Evolutionary conservation across 2,888 invertebrate species (phyloP).

Genomic region (Linyphia triangularis): DNA sequence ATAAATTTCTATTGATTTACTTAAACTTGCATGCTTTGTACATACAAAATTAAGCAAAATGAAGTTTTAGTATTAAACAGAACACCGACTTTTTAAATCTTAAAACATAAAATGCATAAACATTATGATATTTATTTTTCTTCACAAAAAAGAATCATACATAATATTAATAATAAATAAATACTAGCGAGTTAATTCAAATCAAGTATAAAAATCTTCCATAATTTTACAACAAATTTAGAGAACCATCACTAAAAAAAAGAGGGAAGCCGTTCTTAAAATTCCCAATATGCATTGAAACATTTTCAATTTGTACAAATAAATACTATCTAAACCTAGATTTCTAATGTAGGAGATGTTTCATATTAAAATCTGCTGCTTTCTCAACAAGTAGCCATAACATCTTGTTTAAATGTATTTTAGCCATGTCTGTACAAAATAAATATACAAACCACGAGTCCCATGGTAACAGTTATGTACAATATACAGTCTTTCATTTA

Average conservation of each 20-base stretch:
- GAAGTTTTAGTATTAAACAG: not conserved
- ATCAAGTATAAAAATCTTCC: too few relatives aligned
- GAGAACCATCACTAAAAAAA: conserved; percentile 57
- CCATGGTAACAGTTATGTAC: conserved; percentile 73
- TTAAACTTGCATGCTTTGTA: too few relatives aligned
- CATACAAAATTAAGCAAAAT: not conserved
- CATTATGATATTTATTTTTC: too few relatives aligned
- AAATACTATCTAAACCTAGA: conserved; percentile 70
- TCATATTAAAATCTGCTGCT: conserved; percentile 72
- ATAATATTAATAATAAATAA: too few relatives aligned
- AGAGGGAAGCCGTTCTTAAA: conserved; percentile 61
- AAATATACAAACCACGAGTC: conserved; percentile 73
- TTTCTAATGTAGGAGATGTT: conserved; percentile 68
- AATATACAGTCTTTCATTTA: conserved; percentile 61
- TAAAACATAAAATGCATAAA: not conserved
- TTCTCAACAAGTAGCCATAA: conserved; percentile 71
- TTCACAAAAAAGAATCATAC: too few relatives aligned
- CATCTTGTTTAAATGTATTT: conserved; percentile 72
- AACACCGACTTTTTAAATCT: not conserved
- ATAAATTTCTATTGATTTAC: too few relatives aligned
- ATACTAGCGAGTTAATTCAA: too few relatives aligned
- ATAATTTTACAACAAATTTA: too few relatives aligned
- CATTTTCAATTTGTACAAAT: conserved; percentile 64
- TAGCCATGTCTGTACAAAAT: conserved; percentile 75
- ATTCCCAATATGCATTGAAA: conserved; percentile 59